These are phyloP conservation scores for Acanthurus tractus DNA, from an alignment of 2,797 vertebrate species.

Conservation along the genomic window DNA sequence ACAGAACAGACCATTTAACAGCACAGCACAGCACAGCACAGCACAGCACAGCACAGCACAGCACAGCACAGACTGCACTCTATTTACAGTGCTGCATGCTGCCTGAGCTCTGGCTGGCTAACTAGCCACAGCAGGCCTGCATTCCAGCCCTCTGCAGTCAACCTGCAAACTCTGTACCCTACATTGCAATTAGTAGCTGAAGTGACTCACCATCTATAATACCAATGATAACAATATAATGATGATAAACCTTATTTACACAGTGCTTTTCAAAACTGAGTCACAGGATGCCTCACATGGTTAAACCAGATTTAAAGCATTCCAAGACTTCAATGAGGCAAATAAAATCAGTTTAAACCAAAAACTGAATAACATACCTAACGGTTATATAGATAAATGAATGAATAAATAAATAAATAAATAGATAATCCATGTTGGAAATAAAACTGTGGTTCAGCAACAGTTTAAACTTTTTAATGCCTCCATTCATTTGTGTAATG, in stretches of 20 bases:
- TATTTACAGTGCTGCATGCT: slow-evolving; percentile 67
- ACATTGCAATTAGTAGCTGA: slow-evolving; percentile 43
- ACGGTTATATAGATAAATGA: background rate
- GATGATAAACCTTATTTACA: background rate
- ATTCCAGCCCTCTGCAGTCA: slow-evolving; percentile 76
- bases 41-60: too few relatives aligned
- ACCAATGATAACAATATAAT: too few relatives aligned
- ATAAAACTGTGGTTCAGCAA: background rate
- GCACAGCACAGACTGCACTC: slow-evolving; percentile 68
- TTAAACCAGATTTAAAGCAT: background rate
- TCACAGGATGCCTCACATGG: background rate
- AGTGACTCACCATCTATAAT: slow-evolving; percentile 36
- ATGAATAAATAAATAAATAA: background rate
- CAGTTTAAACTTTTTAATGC: background rate
- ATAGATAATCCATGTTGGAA: background rate
- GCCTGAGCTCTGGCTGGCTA: slow-evolving; percentile 68
- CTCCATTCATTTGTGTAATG: slow-evolving; percentile 1
- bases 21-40: too few relatives aligned
- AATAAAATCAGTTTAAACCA: background rate
- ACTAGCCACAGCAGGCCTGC: slow-evolving; percentile 79
- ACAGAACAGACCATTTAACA: slow-evolving; percentile 64
- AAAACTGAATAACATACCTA: background rate
- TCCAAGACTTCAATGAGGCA: background rate
- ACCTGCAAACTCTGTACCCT: slow-evolving; percentile 42
- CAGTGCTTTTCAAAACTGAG: background rate